phyloP scores from a whole-genome alignment of 2,888 invertebrate genomes.

The Cataglyphis rosenhaueri region DNA sequence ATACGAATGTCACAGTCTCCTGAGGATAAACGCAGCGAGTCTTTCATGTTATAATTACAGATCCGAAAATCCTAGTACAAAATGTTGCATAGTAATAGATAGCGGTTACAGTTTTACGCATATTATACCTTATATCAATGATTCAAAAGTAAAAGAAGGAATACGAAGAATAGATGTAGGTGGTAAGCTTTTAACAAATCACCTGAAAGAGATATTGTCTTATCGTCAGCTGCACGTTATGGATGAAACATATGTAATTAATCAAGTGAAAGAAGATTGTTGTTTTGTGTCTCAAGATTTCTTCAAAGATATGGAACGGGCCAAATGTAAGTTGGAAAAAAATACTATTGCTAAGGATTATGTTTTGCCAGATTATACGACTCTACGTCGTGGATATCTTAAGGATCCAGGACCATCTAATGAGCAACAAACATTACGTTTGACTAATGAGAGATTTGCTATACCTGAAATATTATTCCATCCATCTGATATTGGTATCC shows the following conservation, averaged over 20 bases:
- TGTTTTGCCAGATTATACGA: conserved; percentile 98
- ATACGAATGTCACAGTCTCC: conserved; percentile 94
- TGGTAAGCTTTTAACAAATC: conserved; percentile 98
- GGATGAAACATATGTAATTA: conserved; percentile 99
- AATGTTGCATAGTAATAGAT: conserved; percentile 95
- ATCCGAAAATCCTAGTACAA: conserved; percentile 86
- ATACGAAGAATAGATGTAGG: conserved; percentile 96
- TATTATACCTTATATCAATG: conserved; percentile 95
- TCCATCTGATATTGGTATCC: conserved; percentile 97
- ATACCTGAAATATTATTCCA: conserved; percentile 98
- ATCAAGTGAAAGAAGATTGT: conserved; percentile 99
- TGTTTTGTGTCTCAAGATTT: conserved; percentile 97
- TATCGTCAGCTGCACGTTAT: conserved; percentile 98
- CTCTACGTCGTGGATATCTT: conserved; percentile 92
- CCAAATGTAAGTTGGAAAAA: conserved; percentile 87
- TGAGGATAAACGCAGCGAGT: conserved; percentile 93
- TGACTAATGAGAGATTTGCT: conserved; percentile 97
- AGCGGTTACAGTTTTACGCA: conserved; percentile 98
- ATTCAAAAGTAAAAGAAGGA: conserved; percentile 88
- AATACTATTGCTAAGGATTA: conserved; percentile 95
- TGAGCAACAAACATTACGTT: conserved; percentile 92
- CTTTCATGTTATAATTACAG: conserved; percentile 91
- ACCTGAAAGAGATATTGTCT: conserved; percentile 98
- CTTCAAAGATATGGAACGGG: conserved; percentile 91
- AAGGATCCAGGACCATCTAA: conserved; percentile 85